Evolutionary conservation across 2,888 invertebrate genomes (phyloP), one percentile per base, ranked within the genome.

Genomic region (Byasa hedistus): DNA sequence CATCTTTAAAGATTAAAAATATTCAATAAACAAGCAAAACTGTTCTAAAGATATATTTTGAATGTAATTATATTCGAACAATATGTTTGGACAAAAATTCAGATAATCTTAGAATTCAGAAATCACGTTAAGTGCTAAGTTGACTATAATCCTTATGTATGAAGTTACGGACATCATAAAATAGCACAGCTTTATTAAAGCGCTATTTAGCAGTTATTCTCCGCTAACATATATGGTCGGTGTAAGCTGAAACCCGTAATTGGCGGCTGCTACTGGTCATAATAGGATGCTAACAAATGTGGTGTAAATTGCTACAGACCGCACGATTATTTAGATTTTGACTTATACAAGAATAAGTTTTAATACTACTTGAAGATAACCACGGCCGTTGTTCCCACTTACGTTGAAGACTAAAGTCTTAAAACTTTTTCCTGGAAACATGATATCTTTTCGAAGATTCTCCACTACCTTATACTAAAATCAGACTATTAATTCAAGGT

Each of bases 211-310:
- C 61, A 57, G 57, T 51, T 62, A 62, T 63, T 52, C 27, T 56
- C 22, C n/a, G 61, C 63, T 66, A 23, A 44, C 27, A 58, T 60
- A 44, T 59, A 58, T 57, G 76, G 75, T 63, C 64, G 59, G 64
- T 59, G 68, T 68, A 68, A 61, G 65, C 56, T 60, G 77, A 77
- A 76, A 73, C 73, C 78, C 75, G 78, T 86, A 87, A 87, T 86
- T 87, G 83, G 77, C 72, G 80, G 68, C 57, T 64, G 79, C 86
- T 87, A 86, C 87, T 79, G 86, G 81, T 68, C 81, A 81, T 85
- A 83, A 84, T 84, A 81, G 76, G 77, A 72, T 72, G 78, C 79
- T 81, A 81, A 83, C 84, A 80, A 87, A 87, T 86, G 81, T 83
- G 81, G 83, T 85, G 84, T 79, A 81, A 86, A 87, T 84, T 83